Conservation (phyloP, 2,797 vertebrate genomes). For the Propithecus deckenii region DNA sequence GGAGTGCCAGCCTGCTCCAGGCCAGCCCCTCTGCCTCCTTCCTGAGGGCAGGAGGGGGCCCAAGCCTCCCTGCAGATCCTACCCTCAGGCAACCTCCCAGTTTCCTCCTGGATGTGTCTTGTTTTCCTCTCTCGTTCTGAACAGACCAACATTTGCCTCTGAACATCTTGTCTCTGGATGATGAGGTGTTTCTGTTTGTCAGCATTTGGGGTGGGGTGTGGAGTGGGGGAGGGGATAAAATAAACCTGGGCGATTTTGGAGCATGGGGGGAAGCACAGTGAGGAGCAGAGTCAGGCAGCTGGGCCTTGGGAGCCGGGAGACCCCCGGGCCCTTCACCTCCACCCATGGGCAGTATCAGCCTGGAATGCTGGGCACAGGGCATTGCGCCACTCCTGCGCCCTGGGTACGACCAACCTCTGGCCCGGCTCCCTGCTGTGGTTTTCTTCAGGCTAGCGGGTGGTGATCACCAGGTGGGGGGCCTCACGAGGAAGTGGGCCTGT, state of each 20-base stretch:
- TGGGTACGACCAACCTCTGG: background rate
- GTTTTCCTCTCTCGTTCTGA: conserved; percentile 15
- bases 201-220: conserved; percentile 25
- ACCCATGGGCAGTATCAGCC: background rate
- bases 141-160: conserved; percentile 58
- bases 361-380: background rate
- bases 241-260: conserved; percentile 51
- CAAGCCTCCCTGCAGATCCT: background rate
- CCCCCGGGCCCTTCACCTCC: background rate
- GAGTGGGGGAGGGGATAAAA: conserved; percentile 8
- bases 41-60: background rate
- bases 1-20: background rate
- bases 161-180: conserved; percentile 68
- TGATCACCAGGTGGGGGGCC: background rate
- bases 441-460: background rate
- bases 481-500: background rate
- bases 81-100: background rate
- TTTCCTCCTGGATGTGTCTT: background rate
- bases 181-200: conserved; percentile 70
- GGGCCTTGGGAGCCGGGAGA: background rate
- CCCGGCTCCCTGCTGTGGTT: background rate
- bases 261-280: background rate
- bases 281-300: background rate
- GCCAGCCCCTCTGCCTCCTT: background rate
- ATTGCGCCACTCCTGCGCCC: background rate